phyloP scores from a whole-genome alignment of 2,797 vertebrate species.

The Sciurus carolinensis region DNA sequence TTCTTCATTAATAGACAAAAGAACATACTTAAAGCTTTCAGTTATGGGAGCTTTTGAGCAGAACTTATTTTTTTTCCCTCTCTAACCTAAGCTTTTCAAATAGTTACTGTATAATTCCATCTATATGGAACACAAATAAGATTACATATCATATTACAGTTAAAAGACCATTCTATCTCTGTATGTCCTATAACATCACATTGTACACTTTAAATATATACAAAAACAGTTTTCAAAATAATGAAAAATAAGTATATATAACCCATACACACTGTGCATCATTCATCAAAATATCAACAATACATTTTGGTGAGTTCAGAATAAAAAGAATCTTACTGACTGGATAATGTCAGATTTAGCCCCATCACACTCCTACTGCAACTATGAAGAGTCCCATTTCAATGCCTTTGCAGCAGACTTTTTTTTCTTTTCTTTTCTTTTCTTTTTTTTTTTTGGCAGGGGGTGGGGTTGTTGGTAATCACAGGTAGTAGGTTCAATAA shows the following conservation, averaged over 20 bases:
- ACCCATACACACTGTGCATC: conserved; percentile 83
- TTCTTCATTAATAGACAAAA: conserved; percentile 86
- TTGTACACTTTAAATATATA: neutral
- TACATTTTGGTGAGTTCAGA: conserved; percentile 85
- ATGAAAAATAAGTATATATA: conserved; percentile 81
- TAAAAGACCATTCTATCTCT: conserved; percentile 77
- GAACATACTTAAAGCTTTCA: conserved; percentile 61
- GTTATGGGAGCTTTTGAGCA: conserved; percentile 66
- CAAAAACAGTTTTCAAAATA: neutral
- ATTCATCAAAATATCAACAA: conserved; percentile 82
- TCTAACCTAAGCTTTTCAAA: conserved; percentile 73
- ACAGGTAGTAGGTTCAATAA: conserved; percentile 82
- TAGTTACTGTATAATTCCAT: conserved; percentile 78
- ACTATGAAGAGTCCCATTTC: conserved; percentile 84
- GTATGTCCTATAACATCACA: neutral
- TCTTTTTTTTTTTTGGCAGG: accelerated
- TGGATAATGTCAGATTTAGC: conserved; percentile 83
- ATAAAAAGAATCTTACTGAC: conserved; percentile 87
- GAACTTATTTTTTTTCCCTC: conserved; percentile 40
- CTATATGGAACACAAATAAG: conserved; percentile 84
- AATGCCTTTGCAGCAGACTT: conserved; percentile 84
- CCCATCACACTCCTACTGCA: conserved; percentile 82
- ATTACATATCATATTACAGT: conserved; percentile 85
- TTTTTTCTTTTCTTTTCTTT: conserved; percentile 45
- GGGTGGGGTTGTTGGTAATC: conserved; percentile 80